Percentiles rank a stretch among this genome's conserved stretches.
Conservation (phyloP, 2,888 invertebrate genomes). For the Synanthedon vespiformis region DNA sequence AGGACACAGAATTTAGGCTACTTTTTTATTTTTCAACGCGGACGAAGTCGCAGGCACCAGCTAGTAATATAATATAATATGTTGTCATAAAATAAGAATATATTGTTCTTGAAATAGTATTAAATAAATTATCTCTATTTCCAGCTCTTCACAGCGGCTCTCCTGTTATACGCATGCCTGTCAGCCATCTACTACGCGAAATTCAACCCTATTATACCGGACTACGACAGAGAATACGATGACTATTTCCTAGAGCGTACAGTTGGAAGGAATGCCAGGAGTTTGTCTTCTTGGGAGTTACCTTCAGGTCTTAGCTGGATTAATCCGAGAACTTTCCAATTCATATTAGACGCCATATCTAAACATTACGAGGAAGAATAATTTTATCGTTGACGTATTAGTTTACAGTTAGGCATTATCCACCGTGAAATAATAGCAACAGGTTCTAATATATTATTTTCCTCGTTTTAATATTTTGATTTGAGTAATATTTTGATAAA, state of each 20-base stretch:
- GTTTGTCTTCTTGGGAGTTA: slow-evolving; percentile 40
- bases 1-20: too few species aligned
- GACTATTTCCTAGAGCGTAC: slow-evolving; percentile 80
- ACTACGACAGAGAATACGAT: slow-evolving; percentile 79
- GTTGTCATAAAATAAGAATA: too few species aligned
- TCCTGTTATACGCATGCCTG: slow-evolving; percentile 85
- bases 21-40: too few species aligned
- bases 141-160: slow-evolving; percentile 83
- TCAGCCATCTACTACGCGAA: slow-evolving; percentile 91
- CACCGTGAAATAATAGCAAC: too few species aligned
- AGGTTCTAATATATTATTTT: too few species aligned
- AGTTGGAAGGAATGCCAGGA: slow-evolving; percentile 60
- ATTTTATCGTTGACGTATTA: not conserved
- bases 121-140: slow-evolving; percentile 10
- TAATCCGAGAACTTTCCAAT: slow-evolving; percentile 73
- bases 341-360: slow-evolving; percentile 72
- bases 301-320: slow-evolving; percentile 67
- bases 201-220: slow-evolving; percentile 84
- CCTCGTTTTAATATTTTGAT: too few species aligned
- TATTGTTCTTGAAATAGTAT: too few species aligned
- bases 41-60: too few species aligned
- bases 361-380: slow-evolving; percentile 45
- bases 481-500: too few species aligned
- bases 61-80: too few species aligned
- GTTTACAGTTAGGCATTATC: too few species aligned